Evolutionary conservation across 35 echinoderm and acorn worm species (phyloP), one percentile per base, ranked within the genome.

Genomic region (Eucidaris tribuloides): DNA sequence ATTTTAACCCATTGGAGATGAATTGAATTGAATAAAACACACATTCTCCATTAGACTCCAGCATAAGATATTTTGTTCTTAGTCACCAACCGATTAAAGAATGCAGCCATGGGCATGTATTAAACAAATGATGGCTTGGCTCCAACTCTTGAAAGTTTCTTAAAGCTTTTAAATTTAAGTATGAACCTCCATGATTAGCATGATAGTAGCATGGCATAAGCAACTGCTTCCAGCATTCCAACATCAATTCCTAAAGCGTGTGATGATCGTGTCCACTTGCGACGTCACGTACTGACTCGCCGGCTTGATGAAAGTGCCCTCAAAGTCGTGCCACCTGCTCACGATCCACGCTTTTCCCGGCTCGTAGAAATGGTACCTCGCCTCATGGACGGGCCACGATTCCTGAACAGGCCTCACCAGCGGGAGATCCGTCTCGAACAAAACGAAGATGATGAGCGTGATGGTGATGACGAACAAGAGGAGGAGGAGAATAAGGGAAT

Each of bases 231-330:
- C n/a, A n/a, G n/a, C n/a, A n/a, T n/a, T n/a, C n/a, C n/a, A n/a
- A n/a, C 2, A 64, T 74, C 0, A 74, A 36, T 74, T 74, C 24
- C 37, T 74, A 40, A 74, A 74, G 23, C 41, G 68, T 5, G 34
- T 74, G 14, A 74, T 74, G 24, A 74, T 38, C 22, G 68, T 74
- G 15, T 74, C 68, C 15, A 74, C 68, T 36, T 74, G 68, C 35
- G 35, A 7, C 3, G 41, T 74, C 2, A 74, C 35, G 4, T 74
- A 74, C 37, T 44, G 68, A 38, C 68, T 74, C 9, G 68, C 68
- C 1, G 68, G 68, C 25, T 33, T 40, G 9, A 74, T 74, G 19
- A 74, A 74, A n/a, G 34, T 25, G 41, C 44, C 41, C 2, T 27
- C 24, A 20, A 74, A 41, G 68, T 41, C 68, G 25, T 74, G 68